phyloP scores from a whole-genome alignment of 2,797 vertebrate species.

The Monodelphis domestica region DNA sequence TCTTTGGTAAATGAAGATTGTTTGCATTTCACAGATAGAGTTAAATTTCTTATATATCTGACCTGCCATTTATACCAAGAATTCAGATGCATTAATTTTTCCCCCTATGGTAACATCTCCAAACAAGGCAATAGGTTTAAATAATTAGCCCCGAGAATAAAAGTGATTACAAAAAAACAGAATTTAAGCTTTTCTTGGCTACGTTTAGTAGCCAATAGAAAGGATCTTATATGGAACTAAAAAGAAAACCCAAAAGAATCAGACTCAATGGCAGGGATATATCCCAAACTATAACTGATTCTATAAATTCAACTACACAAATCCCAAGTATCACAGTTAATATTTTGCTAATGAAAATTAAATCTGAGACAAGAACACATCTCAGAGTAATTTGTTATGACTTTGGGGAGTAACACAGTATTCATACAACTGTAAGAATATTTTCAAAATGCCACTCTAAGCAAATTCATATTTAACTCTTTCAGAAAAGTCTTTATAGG shows the following conservation, averaged over 20 bases:
- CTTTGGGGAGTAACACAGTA: neutral
- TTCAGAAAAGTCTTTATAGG: neutral
- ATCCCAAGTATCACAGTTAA: neutral
- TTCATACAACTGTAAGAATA: neutral
- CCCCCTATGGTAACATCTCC: neutral
- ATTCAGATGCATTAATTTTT: constrained; percentile 30
- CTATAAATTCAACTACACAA: constrained; percentile 26
- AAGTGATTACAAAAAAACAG: constrained; percentile 5
- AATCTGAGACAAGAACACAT: neutral
- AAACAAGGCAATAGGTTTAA: constrained; percentile 12
- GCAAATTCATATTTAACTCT: neutral
- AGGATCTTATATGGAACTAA: neutral
- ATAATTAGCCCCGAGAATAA: constrained; percentile 25
- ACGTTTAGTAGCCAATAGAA: constrained; percentile 24
- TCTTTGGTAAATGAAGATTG: constrained; percentile 26
- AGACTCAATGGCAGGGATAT: neutral
- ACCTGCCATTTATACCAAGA: constrained; percentile 31
- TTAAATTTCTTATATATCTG: constrained; percentile 24
- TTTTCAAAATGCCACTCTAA: neutral
- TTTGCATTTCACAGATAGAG: constrained; percentile 40
- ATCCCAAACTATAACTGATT: neutral
- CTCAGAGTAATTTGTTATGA: neutral
- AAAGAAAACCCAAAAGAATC: neutral
- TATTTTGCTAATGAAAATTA: neutral
- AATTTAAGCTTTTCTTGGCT: neutral